Evolutionary conservation across 2,888 invertebrate species (phyloP), one percentile per base, ranked within the genome.

Genomic region (Lamproptera curius): DNA sequence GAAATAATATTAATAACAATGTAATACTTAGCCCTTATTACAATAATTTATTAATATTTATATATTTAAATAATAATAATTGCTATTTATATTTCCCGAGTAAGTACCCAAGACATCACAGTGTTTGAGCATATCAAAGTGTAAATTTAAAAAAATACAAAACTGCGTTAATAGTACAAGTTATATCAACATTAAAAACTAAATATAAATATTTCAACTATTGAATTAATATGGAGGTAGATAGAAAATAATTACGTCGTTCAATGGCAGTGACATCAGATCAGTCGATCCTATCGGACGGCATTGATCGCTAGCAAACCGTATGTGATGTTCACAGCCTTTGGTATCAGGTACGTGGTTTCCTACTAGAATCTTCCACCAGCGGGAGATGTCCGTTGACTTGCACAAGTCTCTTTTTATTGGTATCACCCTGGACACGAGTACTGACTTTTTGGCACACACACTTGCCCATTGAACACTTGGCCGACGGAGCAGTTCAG

Each of bases 381-480:
- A 61, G 60, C 57, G 46, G 41, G 35, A 37, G 15, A 36, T 26
- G 37, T 1, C 20, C 20, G 50, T n/a, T n/a, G n/a, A n/a, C n/a
- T n/a, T n/a, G n/a, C n/a, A n/a, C n/a, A n/a, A 16, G 33, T 20
- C 20, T 3, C 20, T 20, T 20, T n/a, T n/a, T n/a, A n/a, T 0
- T 2, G 34, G 34, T 56, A 55, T 82, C 84, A 86, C 42, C 80
- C 84, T 5, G 87, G 89, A 56, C 90, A 91, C 0, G 77, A 58
- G 58, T 85, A 90, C 43, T 78, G 76, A 2, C 63, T 63, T 13
- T 73, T 70, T 4, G 81, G 65, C 8, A 90, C 89, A 61, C 91
- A 91, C 35, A 88, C 67, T 57, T 89, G 89, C 0, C 91, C 91
- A 58, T 91, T 90, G 65, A 90, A 91, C n/a, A 89, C 59, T 51